Conservation (phyloP, 2,888 invertebrate genomes). For the Hirtodrosophila alboralis region DNA sequence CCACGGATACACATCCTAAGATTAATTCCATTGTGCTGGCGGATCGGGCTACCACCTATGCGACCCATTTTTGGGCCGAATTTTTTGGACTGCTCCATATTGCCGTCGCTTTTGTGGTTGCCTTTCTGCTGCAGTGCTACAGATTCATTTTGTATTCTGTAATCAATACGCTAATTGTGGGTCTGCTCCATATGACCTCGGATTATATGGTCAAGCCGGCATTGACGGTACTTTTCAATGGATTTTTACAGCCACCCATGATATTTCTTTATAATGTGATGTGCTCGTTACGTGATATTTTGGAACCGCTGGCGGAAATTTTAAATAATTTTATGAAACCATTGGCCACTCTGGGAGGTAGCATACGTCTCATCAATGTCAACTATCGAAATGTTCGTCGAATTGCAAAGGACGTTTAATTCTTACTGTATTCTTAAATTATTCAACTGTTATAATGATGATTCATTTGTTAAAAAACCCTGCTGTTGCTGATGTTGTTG, state of each 20-base stretch:
- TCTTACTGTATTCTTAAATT: conserved; percentile 11
- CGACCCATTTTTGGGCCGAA: conserved; percentile 88
- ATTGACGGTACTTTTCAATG: conserved; percentile 87
- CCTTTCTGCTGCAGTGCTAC: conserved; percentile 87
- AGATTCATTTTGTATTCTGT: conserved; percentile 86
- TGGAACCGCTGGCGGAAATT: conserved; percentile 87
- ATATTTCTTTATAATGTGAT: conserved; percentile 87
- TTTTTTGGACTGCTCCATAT: conserved; percentile 88
- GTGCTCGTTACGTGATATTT: conserved; percentile 87
- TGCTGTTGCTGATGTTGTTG: too few relatives aligned
- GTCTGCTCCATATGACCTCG: conserved; percentile 86
- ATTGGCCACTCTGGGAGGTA: conserved; percentile 68
- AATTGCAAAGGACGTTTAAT: conserved; percentile 62
- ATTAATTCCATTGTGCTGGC: conserved; percentile 86
- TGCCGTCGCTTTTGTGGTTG: conserved; percentile 86
- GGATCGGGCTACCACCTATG: conserved; percentile 86
- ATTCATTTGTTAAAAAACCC: neutral
- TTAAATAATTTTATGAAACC: conserved; percentile 84
- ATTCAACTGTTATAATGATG: conserved; percentile 4
- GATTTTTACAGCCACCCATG: conserved; percentile 88
- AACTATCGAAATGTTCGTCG: conserved; percentile 71
- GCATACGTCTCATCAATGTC: conserved; percentile 76
- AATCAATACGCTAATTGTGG: conserved; percentile 86
- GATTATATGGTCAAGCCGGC: conserved; percentile 89
- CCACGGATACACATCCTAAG: conserved; percentile 87